Evolutionary conservation across 2,888 invertebrate species (phyloP).

Genomic region (Trachelus troglodyta): DNA sequence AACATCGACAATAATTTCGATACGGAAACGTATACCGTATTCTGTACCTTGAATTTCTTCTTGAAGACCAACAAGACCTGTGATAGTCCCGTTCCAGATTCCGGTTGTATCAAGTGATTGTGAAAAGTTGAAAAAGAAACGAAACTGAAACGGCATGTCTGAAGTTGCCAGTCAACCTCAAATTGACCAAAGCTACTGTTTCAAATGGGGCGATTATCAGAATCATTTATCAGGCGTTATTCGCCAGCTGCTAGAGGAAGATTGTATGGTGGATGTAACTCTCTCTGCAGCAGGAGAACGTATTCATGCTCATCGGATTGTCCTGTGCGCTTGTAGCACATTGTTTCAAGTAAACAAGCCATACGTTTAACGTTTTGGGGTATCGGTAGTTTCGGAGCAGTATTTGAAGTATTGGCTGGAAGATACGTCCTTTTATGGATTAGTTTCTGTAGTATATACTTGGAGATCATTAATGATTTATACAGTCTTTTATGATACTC

Average conservation of each 20-base stretch:
- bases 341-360: conserved; percentile 62
- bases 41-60: not conserved
- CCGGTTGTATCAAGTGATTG: conserved; percentile 21
- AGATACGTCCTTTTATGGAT: not conserved
- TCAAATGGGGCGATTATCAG: conserved; percentile 65
- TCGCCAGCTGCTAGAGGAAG: conserved; percentile 59
- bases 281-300: conserved; percentile 65
- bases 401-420: not conserved
- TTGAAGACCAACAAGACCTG: not conserved
- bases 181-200: conserved; percentile 51
- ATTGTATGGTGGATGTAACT: conserved; percentile 67
- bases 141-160: conserved; percentile 56
- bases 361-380: not conserved
- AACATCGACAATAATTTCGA: not conserved
- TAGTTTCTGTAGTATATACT: not conserved
- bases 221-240: conserved; percentile 61
- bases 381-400: not conserved
- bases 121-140: conserved; percentile 46
- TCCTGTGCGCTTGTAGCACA: conserved; percentile 67
- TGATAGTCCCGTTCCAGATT: conserved; percentile 38
- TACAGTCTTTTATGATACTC: too few species aligned
- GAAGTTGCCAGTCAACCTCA: conserved; percentile 36
- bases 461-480: too few species aligned
- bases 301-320: conserved; percentile 67
- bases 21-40: not conserved